Percentiles rank a stretch among this genome's conserved stretches.
These are phyloP conservation scores for Tineola bisselliella DNA, from an alignment of 2,888 invertebrate genomes.

Conservation along the genomic window DNA sequence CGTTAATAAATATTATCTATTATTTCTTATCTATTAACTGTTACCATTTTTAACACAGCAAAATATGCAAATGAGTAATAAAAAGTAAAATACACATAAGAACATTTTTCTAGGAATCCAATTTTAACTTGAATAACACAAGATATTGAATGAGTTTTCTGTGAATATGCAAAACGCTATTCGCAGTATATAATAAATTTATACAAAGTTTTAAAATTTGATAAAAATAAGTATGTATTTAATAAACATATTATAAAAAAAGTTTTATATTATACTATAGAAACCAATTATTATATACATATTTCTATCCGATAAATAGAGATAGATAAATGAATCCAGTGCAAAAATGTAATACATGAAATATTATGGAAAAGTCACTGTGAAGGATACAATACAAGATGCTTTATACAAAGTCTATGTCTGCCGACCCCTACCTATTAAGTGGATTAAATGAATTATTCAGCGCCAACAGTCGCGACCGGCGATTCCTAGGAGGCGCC, in stretches of 20 bases:
- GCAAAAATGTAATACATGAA: too few relatives aligned
- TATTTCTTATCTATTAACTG: too few relatives aligned
- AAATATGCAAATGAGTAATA: too few relatives aligned
- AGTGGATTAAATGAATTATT: constrained; percentile 63
- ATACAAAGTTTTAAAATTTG: too few relatives aligned
- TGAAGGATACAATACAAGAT: not conserved
- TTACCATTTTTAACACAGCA: too few relatives aligned
- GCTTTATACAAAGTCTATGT: constrained; percentile 2
- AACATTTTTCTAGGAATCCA: not conserved
- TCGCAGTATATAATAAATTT: not conserved
- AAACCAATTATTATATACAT: too few relatives aligned
- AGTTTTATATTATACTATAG: too few relatives aligned
- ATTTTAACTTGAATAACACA: not conserved
- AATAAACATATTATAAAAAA: too few relatives aligned
- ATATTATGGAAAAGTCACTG: not conserved
- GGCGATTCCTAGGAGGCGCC: constrained; percentile 27
- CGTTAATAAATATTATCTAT: not conserved
- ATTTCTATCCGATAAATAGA: too few relatives aligned
- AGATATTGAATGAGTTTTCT: not conserved
- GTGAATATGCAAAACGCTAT: not conserved
- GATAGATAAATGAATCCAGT: too few relatives aligned
- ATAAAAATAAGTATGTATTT: too few relatives aligned
- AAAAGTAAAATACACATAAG: too few relatives aligned
- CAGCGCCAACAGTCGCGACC: constrained; percentile 38
- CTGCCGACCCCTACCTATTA: constrained; percentile 30